Base-by-base conservation (phyloP, 1,140 invertebrate species). In the Drosophila nasuta region DNA sequence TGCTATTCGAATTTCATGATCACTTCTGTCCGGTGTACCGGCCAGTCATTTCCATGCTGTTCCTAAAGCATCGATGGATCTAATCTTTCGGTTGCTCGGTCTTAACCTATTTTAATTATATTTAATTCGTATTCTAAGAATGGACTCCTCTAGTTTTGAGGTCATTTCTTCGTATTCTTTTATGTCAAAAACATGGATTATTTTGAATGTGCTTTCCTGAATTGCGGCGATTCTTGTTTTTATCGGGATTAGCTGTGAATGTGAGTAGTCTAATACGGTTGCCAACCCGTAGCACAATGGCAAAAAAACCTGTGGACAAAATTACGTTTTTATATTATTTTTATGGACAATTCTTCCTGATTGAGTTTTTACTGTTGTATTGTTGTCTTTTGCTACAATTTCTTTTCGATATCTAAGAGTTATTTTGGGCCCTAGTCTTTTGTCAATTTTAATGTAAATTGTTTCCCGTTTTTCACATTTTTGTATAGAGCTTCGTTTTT, bases 361-460 rank as follows among this genome's bases (percentile, higher is more conserved):
- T 10, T 46, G 41, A 13, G 33, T 52, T 28, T 52, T 64, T 6
- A 38, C 6, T 38, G 6, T 38, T 38, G 35, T 38, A 10, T 38
- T 38, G 35, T 17, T 5, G 35, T 38, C 35, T 38, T 7, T 38
- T 38, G 10, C 6, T 38, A 38, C 6, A 38, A 10, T 58, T 41
- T 10, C 20, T 20, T 20, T 20, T 20, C 17, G 17, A 2, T 20
- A 20, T 20, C 17, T 20, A 20, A 2, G 20, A 0, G 20, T 20
- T 72, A 62, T 11, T 43, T 54, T 65, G 4, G 62, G 30, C 5
- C 49, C 69, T 35, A 65, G n/a, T 28, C 69, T 63, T 64, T 72
- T 72, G 13, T 72, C 20, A 10, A 57, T 54, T 41, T 13, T 46
- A 6, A 33, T 11, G 8, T 46, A 59, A 15, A 46, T 41, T 10